phyloP scores from a whole-genome alignment of 2,888 invertebrate species.

The Cryptus armator region DNA sequence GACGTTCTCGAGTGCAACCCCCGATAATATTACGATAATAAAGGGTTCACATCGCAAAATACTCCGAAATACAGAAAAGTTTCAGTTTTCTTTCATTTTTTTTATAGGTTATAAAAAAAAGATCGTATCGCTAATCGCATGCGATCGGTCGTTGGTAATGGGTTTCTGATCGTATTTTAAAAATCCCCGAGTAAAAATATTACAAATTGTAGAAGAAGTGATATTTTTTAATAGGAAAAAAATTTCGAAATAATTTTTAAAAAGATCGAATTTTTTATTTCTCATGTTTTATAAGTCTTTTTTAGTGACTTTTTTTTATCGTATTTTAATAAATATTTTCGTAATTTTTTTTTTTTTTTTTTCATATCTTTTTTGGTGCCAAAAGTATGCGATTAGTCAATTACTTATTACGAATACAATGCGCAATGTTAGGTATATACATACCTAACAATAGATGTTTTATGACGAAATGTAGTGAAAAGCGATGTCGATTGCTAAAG shows the following conservation, averaged over 20 bases:
- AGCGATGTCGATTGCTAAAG: conserved; percentile 17
- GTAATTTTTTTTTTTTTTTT: neutral
- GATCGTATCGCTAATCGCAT: too few relatives aligned
- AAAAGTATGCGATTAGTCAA: neutral
- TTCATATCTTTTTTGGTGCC: neutral
- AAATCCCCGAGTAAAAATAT: too few relatives aligned
- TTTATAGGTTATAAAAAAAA: neutral
- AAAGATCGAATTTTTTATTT: too few relatives aligned
- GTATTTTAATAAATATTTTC: too few relatives aligned
- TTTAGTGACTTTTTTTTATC: too few relatives aligned
- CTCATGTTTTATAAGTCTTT: too few relatives aligned
- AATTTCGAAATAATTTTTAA: too few relatives aligned
- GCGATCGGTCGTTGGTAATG: too few relatives aligned
- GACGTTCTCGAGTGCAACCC: conserved; percentile 15
- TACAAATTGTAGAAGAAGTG: too few relatives aligned
- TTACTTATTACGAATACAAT: neutral
- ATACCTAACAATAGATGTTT: conserved; percentile 24
- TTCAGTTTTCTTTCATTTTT: neutral
- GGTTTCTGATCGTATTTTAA: too few relatives aligned
- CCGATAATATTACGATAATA: neutral
- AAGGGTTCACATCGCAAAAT: neutral
- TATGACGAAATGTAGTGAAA: conserved; percentile 18
- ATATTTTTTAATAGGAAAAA: too few relatives aligned
- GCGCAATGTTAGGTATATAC: neutral
- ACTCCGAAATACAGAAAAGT: neutral